Conservation (phyloP, 1,140 invertebrate genomes). For the Propsilocerus akamusi region DNA sequence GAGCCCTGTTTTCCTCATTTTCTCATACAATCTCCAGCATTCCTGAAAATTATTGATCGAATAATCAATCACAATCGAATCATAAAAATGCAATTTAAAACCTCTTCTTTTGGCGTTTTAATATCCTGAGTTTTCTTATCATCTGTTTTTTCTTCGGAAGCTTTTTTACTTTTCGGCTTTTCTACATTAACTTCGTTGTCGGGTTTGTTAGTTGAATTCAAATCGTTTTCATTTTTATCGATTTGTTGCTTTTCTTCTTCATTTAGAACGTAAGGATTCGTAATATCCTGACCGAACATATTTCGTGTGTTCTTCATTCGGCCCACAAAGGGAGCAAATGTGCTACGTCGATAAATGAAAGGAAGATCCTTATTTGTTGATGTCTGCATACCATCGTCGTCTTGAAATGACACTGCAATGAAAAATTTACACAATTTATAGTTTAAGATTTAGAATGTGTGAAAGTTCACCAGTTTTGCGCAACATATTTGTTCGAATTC, state of each 20-base stretch:
- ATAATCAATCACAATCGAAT: conserved; percentile 8
- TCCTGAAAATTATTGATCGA: conserved; percentile 28
- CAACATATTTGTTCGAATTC: conserved; percentile 13
- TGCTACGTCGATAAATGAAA: conserved; percentile 20
- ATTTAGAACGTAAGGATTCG: conserved; percentile 6
- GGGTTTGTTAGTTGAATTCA: not conserved
- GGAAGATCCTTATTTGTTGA: conserved; percentile 21
- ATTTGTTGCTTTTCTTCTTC: not conserved
- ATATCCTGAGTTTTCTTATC: not conserved
- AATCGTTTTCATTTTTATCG: not conserved
- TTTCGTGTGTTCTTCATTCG: conserved; percentile 10
- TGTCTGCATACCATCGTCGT: conserved; percentile 21
- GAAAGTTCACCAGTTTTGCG: conserved; percentile 23
- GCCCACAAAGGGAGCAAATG: conserved; percentile 21
- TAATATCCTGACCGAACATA: not conserved
- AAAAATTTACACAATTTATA: not conserved
- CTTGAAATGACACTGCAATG: conserved; percentile 22
- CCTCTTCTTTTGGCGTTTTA: conserved; percentile 7
- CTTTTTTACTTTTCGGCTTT: not conserved
- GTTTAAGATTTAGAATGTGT: not conserved
- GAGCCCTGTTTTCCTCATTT: conserved; percentile 51
- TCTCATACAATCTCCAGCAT: conserved; percentile 44
- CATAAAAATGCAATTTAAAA: conserved; percentile 25
- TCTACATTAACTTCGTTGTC: not conserved
- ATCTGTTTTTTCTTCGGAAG: not conserved